phyloP scores from a whole-genome alignment of 2,888 invertebrate species.

The Philhelius pedissequus region DNA sequence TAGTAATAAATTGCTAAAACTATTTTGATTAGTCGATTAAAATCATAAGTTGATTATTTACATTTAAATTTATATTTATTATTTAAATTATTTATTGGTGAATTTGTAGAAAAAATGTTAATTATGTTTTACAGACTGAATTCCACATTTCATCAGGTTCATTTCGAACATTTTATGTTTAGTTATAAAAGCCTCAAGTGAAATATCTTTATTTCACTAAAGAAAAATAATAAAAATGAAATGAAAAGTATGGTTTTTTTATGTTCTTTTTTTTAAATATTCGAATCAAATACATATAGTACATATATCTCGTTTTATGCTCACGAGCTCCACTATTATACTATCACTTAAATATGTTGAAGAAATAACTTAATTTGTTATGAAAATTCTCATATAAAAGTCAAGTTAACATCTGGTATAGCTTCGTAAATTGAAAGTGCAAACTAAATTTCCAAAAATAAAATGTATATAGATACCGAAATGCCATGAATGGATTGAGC shows the following conservation, averaged over 20 bases:
- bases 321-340: constrained; percentile 21
- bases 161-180: not conserved
- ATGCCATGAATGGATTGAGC: not conserved
- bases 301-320: not conserved
- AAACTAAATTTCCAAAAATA: constrained; percentile 11
- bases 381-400: not conserved
- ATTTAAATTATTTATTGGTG: not conserved
- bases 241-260: not conserved
- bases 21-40: too few species aligned
- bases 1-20: too few species aligned
- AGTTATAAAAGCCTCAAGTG: not conserved
- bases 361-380: not conserved
- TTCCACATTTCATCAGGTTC: not conserved
- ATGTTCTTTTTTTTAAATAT: not conserved
- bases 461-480: not conserved
- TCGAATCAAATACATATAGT: not conserved
- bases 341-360: not conserved
- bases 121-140: not conserved
- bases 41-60: not conserved
- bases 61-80: not conserved
- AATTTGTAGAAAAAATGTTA: not conserved
- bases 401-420: constrained; percentile 26
- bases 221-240: not conserved
- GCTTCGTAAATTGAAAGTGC: not conserved
- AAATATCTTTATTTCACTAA: not conserved